phyloP scores from a whole-genome alignment of 2,797 vertebrate genomes.

The Malurus leucopterus region DNA sequence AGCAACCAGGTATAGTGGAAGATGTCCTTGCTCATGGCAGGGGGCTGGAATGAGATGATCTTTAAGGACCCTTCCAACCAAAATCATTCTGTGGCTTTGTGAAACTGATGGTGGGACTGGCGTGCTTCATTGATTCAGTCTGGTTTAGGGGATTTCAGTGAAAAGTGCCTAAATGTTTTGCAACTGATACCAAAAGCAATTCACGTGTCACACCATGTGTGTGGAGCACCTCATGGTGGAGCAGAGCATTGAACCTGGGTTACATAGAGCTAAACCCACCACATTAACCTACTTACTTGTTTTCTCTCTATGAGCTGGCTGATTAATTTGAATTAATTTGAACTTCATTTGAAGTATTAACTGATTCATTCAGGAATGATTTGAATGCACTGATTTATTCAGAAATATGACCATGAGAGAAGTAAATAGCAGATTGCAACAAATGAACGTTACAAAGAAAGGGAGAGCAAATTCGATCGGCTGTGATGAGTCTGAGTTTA shows the following conservation, averaged over 20 bases:
- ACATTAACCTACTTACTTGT: background rate
- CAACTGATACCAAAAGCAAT: background rate
- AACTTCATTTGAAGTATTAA: background rate
- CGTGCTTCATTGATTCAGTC: background rate
- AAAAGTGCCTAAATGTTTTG: background rate
- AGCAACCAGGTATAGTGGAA: background rate
- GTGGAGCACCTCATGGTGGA: background rate
- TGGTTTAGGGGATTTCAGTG: background rate
- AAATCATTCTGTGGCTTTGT: background rate
- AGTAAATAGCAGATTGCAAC: background rate
- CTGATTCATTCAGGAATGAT: background rate
- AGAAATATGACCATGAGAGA: background rate
- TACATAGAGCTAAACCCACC: background rate
- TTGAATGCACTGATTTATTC: background rate
- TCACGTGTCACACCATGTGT: fast-evolving
- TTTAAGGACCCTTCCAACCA: background rate
- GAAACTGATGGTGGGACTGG: background rate
- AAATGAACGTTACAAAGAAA: background rate
- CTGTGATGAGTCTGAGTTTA: background rate
- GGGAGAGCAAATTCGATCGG: background rate
- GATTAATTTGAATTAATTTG: background rate
- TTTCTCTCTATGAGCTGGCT: background rate
- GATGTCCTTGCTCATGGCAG: background rate
- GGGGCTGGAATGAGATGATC: background rate
- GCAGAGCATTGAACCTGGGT: background rate